A percentile compares a stretch with the other conserved stretches of the same genome.
These are phyloP conservation scores for Marmota monax DNA, from an alignment of 2,113 vertebrate species.

Conservation along the genomic window DNA sequence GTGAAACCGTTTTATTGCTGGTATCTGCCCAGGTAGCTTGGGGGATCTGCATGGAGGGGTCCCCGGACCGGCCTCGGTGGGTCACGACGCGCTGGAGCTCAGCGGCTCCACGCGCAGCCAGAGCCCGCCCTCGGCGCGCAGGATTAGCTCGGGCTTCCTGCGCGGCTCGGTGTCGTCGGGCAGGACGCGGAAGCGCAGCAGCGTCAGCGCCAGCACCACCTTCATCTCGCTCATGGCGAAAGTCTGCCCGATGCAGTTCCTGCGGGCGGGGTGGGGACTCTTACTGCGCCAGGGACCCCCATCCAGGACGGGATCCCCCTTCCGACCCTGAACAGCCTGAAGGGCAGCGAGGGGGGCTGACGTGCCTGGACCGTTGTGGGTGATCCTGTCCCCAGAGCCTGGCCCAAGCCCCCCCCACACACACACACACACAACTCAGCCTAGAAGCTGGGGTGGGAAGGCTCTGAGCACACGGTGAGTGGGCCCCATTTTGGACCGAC, in stretches of 20 bases:
- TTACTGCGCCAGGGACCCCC: no score
- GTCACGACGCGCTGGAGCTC: rapidly evolving
- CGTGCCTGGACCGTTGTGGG: rapidly evolving
- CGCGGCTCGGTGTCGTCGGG: rapidly evolving
- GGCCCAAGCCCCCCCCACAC: slow-evolving; percentile 83
- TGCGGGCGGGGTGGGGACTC: not conserved
- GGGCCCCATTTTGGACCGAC: not conserved
- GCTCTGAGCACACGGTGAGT: rapidly evolving
- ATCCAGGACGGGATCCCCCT: slow-evolving; percentile 16
- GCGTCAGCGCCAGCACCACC: slow-evolving; percentile 12
- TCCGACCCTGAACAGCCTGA: not conserved
- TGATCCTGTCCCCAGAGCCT: not conserved
- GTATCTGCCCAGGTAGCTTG: no score
- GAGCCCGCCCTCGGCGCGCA: not conserved
- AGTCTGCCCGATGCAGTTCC: not conserved
- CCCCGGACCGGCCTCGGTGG: no score
- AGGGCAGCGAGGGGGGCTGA: rapidly evolving
- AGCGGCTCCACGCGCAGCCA: not conserved
- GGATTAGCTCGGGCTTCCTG: not conserved
- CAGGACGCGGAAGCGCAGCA: not conserved
- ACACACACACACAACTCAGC: slow-evolving; percentile 88
- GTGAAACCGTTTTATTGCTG: not conserved
- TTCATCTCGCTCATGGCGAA: slow-evolving; percentile 44
- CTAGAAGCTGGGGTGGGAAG: slow-evolving; percentile 79
- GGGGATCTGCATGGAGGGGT: no score